Evolutionary conservation across 1,140 invertebrate species (phyloP), one percentile per base, ranked within the genome.

Genomic region (Colletes latitarsis): DNA sequence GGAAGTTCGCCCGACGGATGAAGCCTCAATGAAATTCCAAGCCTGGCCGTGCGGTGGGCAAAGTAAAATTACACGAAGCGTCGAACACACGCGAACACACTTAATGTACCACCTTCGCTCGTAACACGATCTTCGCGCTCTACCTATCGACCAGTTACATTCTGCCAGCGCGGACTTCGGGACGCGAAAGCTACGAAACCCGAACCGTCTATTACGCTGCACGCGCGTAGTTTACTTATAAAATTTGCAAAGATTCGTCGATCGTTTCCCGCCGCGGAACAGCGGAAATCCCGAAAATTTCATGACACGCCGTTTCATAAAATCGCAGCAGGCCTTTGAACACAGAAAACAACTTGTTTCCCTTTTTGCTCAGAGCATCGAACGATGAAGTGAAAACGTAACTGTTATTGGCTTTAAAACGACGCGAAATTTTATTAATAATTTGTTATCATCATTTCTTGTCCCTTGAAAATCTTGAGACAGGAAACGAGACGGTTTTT

Each of bases 11-110:
- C 19, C 30, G 30, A 12, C 60, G 63, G 62, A 64, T 81, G 66
- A 60, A 84, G 63, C 60, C 81, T 77, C 82, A 76, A 67, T 81
- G 77, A 84, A 85, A 85, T 85, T 85, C 79, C 70, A 81, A 49
- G 30, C 57, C 71, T 53, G 63, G 72, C 68, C 58, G 41, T 46
- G 70, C 41, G 39, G 58, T 52, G 49, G 53, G 55, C 55, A 55
- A 85, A 81, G 72, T 81, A 62, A 85, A 81, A 84, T 84, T 85
- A 85, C 77, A 72, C 60, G 63, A 70, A 68, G 62, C 78, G 57
- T 81, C 77, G 72, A 68, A 80, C 72, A 80, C 78, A 68, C 78
- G 71, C 78, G 78, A 46, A 74, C 30, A 72, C 72, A 80, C 78
- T 80, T 80, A 75, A 80, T 80, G 68, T 55, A 75, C 71, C 49